Conservation (phyloP, 2,888 invertebrate species). For the Palloptera scutellata region DNA sequence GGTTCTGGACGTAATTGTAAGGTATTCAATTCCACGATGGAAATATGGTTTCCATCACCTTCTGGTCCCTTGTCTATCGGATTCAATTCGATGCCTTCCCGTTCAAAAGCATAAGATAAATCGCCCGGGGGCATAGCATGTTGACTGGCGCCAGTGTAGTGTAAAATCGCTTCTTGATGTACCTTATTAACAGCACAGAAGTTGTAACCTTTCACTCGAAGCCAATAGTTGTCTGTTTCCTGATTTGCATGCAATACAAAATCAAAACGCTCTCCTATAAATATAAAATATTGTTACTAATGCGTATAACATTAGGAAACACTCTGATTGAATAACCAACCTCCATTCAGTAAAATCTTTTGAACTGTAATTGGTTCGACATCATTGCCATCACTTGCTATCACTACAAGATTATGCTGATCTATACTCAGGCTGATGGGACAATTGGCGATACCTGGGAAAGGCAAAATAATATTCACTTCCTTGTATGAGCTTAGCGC, state of each 20-base stretch:
- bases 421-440: slow-evolving; percentile 55
- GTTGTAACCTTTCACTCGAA: slow-evolving; percentile 56
- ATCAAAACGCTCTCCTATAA: slow-evolving; percentile 51
- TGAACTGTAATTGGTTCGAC: slow-evolving; percentile 55
- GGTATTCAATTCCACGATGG: slow-evolving; percentile 48
- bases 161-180: slow-evolving; percentile 57
- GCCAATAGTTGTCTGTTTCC: slow-evolving; percentile 54
- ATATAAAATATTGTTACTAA: too few relatives aligned
- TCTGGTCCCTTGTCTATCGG: slow-evolving; percentile 47
- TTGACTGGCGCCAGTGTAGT: slow-evolving; percentile 51
- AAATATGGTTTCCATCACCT: slow-evolving; percentile 27
- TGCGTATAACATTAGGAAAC: too few relatives aligned
- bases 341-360: slow-evolving; percentile 53
- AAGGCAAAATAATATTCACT: slow-evolving; percentile 6
- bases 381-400: slow-evolving; percentile 56
- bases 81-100: slow-evolving; percentile 49
- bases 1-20: slow-evolving; percentile 36
- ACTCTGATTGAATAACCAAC: slow-evolving; percentile 34
- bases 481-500: background rate
- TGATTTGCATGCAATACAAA: slow-evolving; percentile 56
- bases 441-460: slow-evolving; percentile 53
- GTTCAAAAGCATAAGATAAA: slow-evolving; percentile 50
- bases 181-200: slow-evolving; percentile 51
- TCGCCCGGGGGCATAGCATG: slow-evolving; percentile 42
- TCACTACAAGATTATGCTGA: slow-evolving; percentile 52